A percentile compares a stretch with the other conserved stretches of the same genome.
Conservation (phyloP, 1,140 invertebrate genomes). For the Zaprionus inermis region DNA sequence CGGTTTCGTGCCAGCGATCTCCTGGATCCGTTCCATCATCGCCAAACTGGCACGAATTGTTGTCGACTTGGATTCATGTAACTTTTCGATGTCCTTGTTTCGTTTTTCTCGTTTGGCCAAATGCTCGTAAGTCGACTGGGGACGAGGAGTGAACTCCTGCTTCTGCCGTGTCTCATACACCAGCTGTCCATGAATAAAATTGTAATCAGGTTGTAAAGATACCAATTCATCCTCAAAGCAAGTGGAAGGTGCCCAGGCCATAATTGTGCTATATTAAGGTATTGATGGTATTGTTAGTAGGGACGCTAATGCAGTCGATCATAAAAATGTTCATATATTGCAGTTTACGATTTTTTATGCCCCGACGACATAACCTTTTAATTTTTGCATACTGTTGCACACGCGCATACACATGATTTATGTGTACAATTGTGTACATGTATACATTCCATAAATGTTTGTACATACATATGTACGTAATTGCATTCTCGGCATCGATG, state of each 20-base stretch:
- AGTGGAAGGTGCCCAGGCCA: slow-evolving; percentile 68
- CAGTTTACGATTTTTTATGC: slow-evolving; percentile 11
- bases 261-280: slow-evolving; percentile 36
- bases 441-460: neutral
- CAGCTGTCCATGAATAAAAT: slow-evolving; percentile 58
- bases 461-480: neutral
- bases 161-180: slow-evolving; percentile 39
- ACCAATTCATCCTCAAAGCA: slow-evolving; percentile 75
- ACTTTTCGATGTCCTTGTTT: slow-evolving; percentile 35
- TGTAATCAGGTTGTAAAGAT: slow-evolving; percentile 51
- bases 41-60: slow-evolving; percentile 46
- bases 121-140: slow-evolving; percentile 49
- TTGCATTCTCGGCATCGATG: neutral
- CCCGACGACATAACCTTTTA: slow-evolving; percentile 43
- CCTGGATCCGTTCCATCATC: slow-evolving; percentile 67
- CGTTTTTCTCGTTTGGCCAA: slow-evolving; percentile 17
- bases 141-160: slow-evolving; percentile 43
- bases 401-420: slow-evolving; percentile 9
- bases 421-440: neutral
- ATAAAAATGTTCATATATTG: slow-evolving; percentile 13
- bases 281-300: slow-evolving; percentile 28
- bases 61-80: slow-evolving; percentile 13
- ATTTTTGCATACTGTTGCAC: slow-evolving; percentile 20
- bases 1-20: slow-evolving; percentile 65
- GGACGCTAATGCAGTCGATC: neutral